Evolutionary conservation across 2,113 vertebrate species (phyloP).

Genomic region (Corapipo altera): DNA sequence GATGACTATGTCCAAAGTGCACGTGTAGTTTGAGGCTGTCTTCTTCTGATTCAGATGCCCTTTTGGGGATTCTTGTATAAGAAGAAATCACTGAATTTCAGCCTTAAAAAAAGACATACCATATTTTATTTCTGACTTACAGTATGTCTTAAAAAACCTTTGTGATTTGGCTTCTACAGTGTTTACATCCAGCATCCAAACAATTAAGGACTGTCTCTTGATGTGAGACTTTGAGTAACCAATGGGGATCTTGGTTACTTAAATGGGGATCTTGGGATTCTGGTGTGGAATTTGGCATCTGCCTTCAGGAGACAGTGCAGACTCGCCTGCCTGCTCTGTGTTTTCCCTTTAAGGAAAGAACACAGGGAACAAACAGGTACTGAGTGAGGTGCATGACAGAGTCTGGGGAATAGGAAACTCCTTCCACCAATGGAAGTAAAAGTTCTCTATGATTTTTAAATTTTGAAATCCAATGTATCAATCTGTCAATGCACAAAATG

Average conservation of each 20-base stretch:
- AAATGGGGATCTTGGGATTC: background rate
- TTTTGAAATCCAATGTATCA: background rate
- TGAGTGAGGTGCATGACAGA: background rate
- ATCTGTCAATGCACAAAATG: background rate
- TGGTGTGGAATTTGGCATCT: background rate
- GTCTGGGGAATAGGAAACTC: background rate
- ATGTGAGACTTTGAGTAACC: background rate
- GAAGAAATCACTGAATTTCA: background rate
- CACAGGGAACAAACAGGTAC: background rate
- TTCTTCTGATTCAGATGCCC: background rate
- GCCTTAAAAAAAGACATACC: background rate
- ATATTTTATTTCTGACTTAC: background rate
- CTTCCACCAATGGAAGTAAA: background rate
- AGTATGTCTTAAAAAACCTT: background rate
- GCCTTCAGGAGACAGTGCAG: background rate
- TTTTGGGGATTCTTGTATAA: background rate
- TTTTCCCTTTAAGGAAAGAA: background rate
- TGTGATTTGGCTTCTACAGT: background rate
- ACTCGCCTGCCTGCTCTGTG: background rate
- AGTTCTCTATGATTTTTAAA: background rate
- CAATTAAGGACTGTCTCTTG: background rate
- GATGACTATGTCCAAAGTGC: background rate
- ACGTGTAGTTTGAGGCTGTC: background rate
- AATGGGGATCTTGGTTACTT: background rate
- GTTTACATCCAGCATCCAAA: background rate